Percentiles rank a stretch among this genome's conserved stretches.
These are phyloP conservation scores for Epinephelus awoara DNA, from an alignment of 2,797 vertebrate genomes.

Conservation along the genomic window DNA sequence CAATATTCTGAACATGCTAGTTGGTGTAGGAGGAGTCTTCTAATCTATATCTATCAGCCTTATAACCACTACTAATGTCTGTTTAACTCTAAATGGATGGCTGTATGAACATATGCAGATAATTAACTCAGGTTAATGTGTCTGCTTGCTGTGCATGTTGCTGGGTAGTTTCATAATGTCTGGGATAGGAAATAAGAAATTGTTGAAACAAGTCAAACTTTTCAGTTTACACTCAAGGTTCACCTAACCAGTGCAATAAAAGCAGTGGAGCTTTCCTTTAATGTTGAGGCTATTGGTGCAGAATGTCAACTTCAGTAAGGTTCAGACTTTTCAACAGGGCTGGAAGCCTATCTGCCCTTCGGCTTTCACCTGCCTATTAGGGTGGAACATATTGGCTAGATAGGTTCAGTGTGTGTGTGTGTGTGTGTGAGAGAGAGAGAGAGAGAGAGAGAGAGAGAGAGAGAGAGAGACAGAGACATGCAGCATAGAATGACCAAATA, in stretches of 20 bases:
- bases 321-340: slow-evolving; percentile 58
- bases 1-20: too few species aligned
- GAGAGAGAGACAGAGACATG: slow-evolving; percentile 30
- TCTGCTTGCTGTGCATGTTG: too few species aligned
- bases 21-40: too few species aligned
- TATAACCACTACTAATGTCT: too few species aligned
- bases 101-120: too few species aligned
- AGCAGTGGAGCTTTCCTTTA: slow-evolving; percentile 36
- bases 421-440: slow-evolving; percentile 11
- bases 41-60: too few species aligned
- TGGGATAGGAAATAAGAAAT: slow-evolving; percentile 3
- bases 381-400: slow-evolving; percentile 76
- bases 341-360: slow-evolving; percentile 62
- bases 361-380: slow-evolving; percentile 78
- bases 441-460: background rate
- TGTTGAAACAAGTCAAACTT: slow-evolving; percentile 1
- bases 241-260: slow-evolving; percentile 14
- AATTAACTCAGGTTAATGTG: too few species aligned
- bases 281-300: slow-evolving; percentile 48
- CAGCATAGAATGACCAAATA: slow-evolving; percentile 65
- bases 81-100: too few species aligned
- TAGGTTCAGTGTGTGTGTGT: slow-evolving; percentile 47
- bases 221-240: slow-evolving; percentile 13
- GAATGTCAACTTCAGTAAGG: slow-evolving; percentile 60
- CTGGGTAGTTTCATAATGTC: background rate